Conservation (phyloP, 2,797 vertebrate genomes). For the Coregonus sp. region DNA sequence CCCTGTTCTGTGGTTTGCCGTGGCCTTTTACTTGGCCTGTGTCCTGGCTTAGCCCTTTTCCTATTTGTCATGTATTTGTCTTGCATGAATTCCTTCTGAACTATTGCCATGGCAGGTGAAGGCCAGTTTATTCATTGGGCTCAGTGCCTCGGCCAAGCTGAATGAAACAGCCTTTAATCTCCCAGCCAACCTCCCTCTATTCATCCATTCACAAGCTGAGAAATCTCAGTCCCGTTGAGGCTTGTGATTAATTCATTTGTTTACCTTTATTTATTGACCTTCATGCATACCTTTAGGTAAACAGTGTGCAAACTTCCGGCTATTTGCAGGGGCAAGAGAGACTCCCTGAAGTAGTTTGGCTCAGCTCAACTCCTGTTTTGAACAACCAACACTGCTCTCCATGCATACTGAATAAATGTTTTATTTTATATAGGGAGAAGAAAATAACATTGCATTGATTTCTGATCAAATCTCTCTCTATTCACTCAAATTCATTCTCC, state of each 20-base stretch:
- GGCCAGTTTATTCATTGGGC: slow-evolving; percentile 11
- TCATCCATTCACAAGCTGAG: background rate
- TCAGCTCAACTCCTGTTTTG: slow-evolving; percentile 39
- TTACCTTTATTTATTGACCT: background rate
- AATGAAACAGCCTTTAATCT: slow-evolving; percentile 11
- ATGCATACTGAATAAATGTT: slow-evolving; percentile 28
- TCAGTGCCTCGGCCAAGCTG: background rate
- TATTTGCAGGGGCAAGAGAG: slow-evolving; percentile 41
- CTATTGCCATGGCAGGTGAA: slow-evolving; percentile 16
- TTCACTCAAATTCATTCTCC: background rate
- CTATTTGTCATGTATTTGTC: background rate
- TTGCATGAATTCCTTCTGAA: background rate
- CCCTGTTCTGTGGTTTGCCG: background rate
- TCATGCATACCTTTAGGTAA: slow-evolving; percentile 15
- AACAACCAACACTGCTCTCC: slow-evolving; percentile 38
- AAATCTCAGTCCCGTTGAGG: background rate
- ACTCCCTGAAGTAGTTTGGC: slow-evolving; percentile 36
- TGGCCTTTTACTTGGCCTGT: background rate
- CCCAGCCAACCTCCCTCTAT: background rate
- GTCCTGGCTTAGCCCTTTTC: background rate
- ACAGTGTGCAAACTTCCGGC: slow-evolving; percentile 31
- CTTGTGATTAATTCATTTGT: background rate
- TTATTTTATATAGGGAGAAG: slow-evolving; percentile 21
- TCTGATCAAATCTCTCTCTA: slow-evolving; percentile 12
- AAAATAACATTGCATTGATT: background rate